Evolutionary conservation across 2,113 vertebrate genomes (phyloP), one percentile per base, ranked within the genome.

Genomic region (Tiliqua scincoides): DNA sequence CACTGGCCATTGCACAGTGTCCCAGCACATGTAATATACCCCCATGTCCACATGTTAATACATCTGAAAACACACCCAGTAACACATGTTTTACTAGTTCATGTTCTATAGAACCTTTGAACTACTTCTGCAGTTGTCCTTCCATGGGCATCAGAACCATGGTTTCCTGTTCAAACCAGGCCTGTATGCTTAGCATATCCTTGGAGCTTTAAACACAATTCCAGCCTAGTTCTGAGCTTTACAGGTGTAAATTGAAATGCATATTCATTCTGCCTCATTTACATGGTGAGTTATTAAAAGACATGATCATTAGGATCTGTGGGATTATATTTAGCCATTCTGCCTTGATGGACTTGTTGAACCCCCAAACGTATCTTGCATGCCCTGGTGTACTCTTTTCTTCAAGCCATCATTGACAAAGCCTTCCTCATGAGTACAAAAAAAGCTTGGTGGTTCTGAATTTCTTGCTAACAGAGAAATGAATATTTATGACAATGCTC

Each of bases 401-500:
- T 83, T 83, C 25, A 83, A 43, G 27, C 11, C 70, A n/a, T 30
- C 18, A 21, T 40, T 74, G 77, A 65, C 40, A 63, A 80, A 40
- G 23, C 17, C 43, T 59, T 72, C 68, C 77, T 73, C 77, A 37
- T 18, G 78, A 78, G 68, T 63, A 48, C n/a, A 23, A 30, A 48
- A 35, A 73, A 79, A 65, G 37, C 37, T 57, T 35, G n/a, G 23
- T 35, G 25, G 40, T 63, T 48, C 59, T 62, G 25, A 73, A 62
- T 17, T 62, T 72, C 76, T 37, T 65, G 68, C 2, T 9, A 59
- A 61, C 5, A 43, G 52, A 9, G 14, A 35, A 65, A 81, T 86
- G 14, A 86, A 86, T 80, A 86, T 86, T 72, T 86, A 86, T 86
- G 85, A 72, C 84, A 61, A 63, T 0, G 23, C 68, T 86, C 10